Conservation (phyloP, 2,113 vertebrate species). For the Serilophus lunatus region DNA sequence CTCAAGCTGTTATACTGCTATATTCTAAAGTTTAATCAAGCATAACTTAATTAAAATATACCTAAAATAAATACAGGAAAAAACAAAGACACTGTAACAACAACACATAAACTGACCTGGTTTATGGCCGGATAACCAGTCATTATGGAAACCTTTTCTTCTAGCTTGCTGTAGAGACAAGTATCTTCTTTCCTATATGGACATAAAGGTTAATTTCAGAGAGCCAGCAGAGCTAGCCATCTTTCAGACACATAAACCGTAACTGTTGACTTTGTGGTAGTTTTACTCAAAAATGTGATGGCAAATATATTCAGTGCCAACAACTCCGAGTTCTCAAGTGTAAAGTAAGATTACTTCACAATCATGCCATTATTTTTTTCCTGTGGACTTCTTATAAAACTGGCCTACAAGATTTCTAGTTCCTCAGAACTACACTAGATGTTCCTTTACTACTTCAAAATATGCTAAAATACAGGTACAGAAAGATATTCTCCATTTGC, state of each 20-base stretch:
- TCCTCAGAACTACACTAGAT: not conserved
- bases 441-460: not conserved
- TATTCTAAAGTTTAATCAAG: not conserved
- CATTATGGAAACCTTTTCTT: slow-evolving; percentile 76
- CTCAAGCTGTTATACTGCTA: not conserved
- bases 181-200: slow-evolving; percentile 85
- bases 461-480: not conserved
- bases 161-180: slow-evolving; percentile 84
- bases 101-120: slow-evolving; percentile 75
- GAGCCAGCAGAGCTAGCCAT: not conserved
- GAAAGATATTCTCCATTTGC: not conserved
- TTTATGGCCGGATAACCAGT: slow-evolving; percentile 79
- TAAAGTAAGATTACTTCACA: not conserved
- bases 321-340: not conserved
- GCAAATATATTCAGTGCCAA: not conserved
- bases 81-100: not conserved
- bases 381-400: not conserved
- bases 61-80: not conserved
- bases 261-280: not conserved
- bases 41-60: not conserved
- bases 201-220: not conserved
- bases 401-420: not conserved
- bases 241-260: not conserved
- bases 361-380: not conserved
- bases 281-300: not conserved